Evolutionary conservation across 2,113 vertebrate species (phyloP).

Genomic region (Lepus timidus): DNA sequence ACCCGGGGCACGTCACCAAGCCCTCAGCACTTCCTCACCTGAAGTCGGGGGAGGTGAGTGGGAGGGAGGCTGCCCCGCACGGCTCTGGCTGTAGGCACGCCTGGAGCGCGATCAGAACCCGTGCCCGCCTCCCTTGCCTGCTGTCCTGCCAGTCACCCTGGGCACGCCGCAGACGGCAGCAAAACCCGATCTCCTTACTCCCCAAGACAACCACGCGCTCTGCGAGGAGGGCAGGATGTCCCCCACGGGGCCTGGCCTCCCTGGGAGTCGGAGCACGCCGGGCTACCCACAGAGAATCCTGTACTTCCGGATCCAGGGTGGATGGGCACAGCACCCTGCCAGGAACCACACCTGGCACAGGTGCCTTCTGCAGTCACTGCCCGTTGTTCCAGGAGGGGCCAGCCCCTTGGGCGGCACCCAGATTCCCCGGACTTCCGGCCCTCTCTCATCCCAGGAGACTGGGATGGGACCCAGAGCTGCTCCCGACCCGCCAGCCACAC

Average conservation of each 20-base stretch:
- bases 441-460: not conserved
- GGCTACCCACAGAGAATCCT: fast-evolving
- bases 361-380: constrained; percentile 15
- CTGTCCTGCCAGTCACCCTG: not conserved
- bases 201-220: too few relatives aligned
- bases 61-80: not conserved
- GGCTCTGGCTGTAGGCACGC: not conserved
- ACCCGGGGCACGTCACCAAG: too few relatives aligned
- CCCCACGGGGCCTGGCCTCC: not conserved
- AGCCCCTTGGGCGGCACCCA: not conserved
- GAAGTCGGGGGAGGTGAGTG: not conserved
- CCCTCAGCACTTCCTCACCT: not conserved
- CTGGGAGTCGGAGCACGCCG: not conserved
- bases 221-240: too few relatives aligned
- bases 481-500: not conserved
- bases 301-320: not conserved
- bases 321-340: fast-evolving
- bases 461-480: not conserved
- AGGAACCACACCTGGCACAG: not conserved
- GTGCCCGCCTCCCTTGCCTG: not conserved
- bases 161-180: not conserved
- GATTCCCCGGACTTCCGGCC: not conserved
- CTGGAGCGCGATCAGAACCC: not conserved
- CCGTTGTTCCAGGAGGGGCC: not conserved
- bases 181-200: not conserved